Evolutionary conservation across 2,888 invertebrate genomes (phyloP).

Genomic region (Panzeria rudis): DNA sequence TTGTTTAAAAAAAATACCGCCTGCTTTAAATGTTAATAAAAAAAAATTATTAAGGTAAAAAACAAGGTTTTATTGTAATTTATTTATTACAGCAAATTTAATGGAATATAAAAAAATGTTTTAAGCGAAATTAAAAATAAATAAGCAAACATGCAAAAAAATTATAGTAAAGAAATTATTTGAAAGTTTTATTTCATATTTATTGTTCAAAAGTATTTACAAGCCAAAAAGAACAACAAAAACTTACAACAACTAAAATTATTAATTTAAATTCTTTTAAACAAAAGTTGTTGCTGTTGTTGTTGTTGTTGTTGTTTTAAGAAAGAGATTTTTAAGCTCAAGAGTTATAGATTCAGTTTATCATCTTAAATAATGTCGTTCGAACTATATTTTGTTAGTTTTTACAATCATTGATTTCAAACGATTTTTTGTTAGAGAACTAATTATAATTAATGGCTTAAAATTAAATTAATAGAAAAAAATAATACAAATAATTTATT

Average conservation of each 20-base stretch:
- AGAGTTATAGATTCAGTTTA: background rate
- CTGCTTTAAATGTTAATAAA: background rate
- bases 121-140: slow-evolving; percentile 18
- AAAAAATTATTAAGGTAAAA: no score
- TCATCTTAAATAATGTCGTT: background rate
- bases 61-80: slow-evolving; percentile 31
- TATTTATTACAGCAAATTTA: slow-evolving; percentile 34
- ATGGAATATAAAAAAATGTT: background rate
- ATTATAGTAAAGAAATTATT: background rate
- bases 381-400: slow-evolving; percentile 33
- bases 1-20: background rate
- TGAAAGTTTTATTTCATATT: slow-evolving; percentile 38
- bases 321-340: background rate
- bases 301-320: background rate
- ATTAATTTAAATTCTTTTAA: slow-evolving; percentile 42
- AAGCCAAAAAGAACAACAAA: slow-evolving; percentile 23
- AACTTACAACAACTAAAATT: slow-evolving; percentile 20
- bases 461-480: background rate
- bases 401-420: background rate
- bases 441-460: slow-evolving; percentile 41
- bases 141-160: slow-evolving; percentile 48
- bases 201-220: slow-evolving; percentile 36
- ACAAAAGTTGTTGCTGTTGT: slow-evolving; percentile 29
- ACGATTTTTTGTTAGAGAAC: background rate
- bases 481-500: slow-evolving; percentile 6